These are phyloP conservation scores for Syrrhaptes paradoxus DNA, from an alignment of 2,113 vertebrate species.

Conservation along the genomic window DNA sequence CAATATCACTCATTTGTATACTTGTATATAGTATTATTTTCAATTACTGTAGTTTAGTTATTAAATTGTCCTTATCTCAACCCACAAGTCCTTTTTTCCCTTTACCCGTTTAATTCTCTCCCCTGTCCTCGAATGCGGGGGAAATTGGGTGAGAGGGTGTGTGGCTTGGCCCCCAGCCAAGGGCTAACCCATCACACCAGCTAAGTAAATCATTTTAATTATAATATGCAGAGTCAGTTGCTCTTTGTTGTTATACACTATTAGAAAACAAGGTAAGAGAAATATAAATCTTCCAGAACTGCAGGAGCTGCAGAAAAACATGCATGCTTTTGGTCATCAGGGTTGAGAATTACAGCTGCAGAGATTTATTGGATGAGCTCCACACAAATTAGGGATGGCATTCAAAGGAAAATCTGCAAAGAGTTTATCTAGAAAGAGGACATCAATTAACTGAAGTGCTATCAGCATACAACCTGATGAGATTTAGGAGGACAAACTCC, in stretches of 20 bases:
- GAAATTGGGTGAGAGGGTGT: too few species aligned
- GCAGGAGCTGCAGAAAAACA: neutral
- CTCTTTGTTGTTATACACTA: neutral
- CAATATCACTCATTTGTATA: too few species aligned
- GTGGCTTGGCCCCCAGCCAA: too few species aligned
- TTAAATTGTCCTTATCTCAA: too few species aligned
- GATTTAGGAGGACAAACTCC: neutral
- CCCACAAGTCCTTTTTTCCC: too few species aligned
- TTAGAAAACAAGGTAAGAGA: neutral
- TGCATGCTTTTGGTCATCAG: neutral
- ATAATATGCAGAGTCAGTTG: neutral
- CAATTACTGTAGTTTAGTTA: too few species aligned
- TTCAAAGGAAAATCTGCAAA: neutral
- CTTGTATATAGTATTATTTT: too few species aligned
- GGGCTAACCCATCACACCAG: neutral
- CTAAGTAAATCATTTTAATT: neutral
- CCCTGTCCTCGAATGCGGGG: too few species aligned
- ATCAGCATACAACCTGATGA: neutral
- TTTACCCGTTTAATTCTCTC: too few species aligned
- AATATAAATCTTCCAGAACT: neutral
- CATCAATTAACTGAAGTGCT: neutral
- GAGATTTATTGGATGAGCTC: neutral
- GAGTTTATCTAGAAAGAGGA: neutral
- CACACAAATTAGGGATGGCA: neutral
- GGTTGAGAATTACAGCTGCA: neutral